Percentiles rank a stretch among this genome's conserved stretches.
phyloP scores from a whole-genome alignment of 2,888 invertebrate species.

The Melitaea athalia region DNA sequence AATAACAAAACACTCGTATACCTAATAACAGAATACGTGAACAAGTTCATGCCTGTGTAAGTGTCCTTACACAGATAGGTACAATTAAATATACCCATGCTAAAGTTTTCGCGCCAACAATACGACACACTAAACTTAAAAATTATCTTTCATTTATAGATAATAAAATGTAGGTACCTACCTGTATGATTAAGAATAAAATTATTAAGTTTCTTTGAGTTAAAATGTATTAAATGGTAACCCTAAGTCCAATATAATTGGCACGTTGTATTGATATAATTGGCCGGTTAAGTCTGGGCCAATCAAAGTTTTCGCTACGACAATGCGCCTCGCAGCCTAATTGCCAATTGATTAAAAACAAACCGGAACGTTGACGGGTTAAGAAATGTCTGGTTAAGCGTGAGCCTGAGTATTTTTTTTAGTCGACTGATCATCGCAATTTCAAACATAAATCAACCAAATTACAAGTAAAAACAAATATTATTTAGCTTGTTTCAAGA shows the following conservation, averaged over 20 bases:
- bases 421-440: conserved; percentile 12
- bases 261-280: conserved; percentile 70
- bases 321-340: conserved; percentile 64
- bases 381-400: conserved; percentile 33
- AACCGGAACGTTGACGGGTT: conserved; percentile 33
- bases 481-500: not conserved
- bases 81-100: too few relatives aligned
- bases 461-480: not conserved
- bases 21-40: too few relatives aligned
- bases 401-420: conserved; percentile 18
- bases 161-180: too few relatives aligned
- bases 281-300: conserved; percentile 66
- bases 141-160: too few relatives aligned
- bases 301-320: conserved; percentile 74
- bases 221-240: conserved; percentile 3
- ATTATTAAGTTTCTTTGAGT: not conserved
- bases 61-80: too few relatives aligned
- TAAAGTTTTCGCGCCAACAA: too few relatives aligned
- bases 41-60: too few relatives aligned
- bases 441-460: not conserved
- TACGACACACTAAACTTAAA: too few relatives aligned
- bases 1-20: too few relatives aligned
- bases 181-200: too few relatives aligned
- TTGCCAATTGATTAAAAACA: conserved; percentile 67
- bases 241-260: conserved; percentile 58